These are phyloP conservation scores for Caenorhabditis briggsae DNA, from an alignment of 1,140 invertebrate species.

Conservation along the genomic window DNA sequence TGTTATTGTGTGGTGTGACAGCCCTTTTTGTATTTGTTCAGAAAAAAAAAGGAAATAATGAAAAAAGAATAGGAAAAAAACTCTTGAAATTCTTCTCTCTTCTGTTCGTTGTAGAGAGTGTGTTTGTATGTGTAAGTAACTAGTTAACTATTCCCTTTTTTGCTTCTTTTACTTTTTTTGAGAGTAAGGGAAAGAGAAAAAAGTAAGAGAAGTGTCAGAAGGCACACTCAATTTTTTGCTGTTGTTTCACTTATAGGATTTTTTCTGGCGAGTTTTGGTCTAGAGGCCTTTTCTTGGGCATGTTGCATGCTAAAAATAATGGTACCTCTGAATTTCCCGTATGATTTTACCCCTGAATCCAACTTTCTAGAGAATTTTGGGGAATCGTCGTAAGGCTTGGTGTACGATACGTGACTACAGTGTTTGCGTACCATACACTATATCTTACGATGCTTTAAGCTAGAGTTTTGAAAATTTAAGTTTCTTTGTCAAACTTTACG, in stretches of 20 bases:
- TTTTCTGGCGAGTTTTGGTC: too few relatives aligned
- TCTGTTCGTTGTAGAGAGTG: neutral
- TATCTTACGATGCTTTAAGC: neutral
- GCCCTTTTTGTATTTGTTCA: too few relatives aligned
- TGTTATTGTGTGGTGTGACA: too few relatives aligned
- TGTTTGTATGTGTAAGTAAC: constrained; percentile 3
- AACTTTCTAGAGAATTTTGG: too few relatives aligned
- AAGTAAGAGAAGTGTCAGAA: neutral
- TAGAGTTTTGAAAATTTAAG: neutral
- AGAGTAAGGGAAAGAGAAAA: neutral
- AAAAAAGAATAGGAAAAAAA: neutral
- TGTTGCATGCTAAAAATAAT: too few relatives aligned
- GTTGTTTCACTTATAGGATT: neutral
- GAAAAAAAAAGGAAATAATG: constrained; percentile 14
- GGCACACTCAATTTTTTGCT: constrained; percentile 6
- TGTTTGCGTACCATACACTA: neutral
- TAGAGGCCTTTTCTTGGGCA: too few relatives aligned
- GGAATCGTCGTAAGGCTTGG: too few relatives aligned
- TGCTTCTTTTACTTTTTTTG: neutral
- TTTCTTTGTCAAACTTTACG: neutral
- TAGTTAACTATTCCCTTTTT: constrained; percentile 48
- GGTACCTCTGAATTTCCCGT: too few relatives aligned
- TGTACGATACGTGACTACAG: neutral
- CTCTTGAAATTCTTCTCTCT: constrained; percentile 22
- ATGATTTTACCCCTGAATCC: too few relatives aligned